These are phyloP conservation scores for Maylandia zebra DNA, from an alignment of 2,113 vertebrate genomes.

Conservation along the genomic window DNA sequence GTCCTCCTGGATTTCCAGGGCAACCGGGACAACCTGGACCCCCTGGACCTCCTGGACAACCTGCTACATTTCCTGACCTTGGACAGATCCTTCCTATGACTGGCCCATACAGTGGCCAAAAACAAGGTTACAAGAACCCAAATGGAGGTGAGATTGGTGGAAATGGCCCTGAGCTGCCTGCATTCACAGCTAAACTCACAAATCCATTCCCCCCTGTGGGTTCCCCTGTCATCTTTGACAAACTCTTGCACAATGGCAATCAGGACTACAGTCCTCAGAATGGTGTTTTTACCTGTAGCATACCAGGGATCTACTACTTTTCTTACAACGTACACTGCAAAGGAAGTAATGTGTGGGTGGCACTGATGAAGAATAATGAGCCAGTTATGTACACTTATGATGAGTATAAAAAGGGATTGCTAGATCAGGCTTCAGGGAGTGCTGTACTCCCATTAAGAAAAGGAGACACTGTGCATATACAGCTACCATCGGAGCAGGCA, in stretches of 20 bases:
- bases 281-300: conserved; percentile 89
- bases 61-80: conserved; percentile 68
- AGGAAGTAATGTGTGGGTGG: conserved; percentile 93
- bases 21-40: conserved; percentile 62
- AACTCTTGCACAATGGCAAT: conserved; percentile 89
- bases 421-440: conserved; percentile 96
- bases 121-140: conserved; percentile 77
- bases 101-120: conserved; percentile 66
- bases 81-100: conserved; percentile 80
- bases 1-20: conserved; percentile 62
- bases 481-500: conserved; percentile 94
- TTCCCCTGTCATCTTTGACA: conserved; percentile 89
- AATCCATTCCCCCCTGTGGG: conserved; percentile 89
- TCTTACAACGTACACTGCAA: conserved; percentile 96
- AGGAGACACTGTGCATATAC: conserved; percentile 87
- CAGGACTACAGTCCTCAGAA: conserved; percentile 94
- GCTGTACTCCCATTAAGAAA: conserved; percentile 83
- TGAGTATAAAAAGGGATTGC: conserved; percentile 92
- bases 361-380: conserved; percentile 92
- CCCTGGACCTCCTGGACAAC: conserved; percentile 70
- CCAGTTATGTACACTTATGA: conserved; percentile 97
- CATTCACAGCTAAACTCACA: conserved; percentile 88
- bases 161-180: conserved; percentile 79
- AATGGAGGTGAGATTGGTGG: conserved; percentile 58
- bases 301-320: conserved; percentile 95